Conservation (phyloP, 1,140 invertebrate species). For the Anoplophora glabripennis region DNA sequence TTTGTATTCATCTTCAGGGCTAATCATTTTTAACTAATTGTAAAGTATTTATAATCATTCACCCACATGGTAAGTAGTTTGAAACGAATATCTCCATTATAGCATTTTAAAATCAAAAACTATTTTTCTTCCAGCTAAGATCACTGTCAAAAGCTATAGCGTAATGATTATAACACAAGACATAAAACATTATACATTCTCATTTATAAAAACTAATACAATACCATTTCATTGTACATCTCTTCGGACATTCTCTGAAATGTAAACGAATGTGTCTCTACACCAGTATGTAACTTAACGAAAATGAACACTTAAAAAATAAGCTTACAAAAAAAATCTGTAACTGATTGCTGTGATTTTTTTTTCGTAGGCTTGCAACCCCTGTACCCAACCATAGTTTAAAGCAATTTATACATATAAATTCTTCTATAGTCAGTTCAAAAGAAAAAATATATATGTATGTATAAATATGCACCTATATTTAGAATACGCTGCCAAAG, state of each 20-base stretch:
- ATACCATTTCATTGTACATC: conserved; percentile 78
- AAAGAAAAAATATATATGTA: no score
- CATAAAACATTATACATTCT: conserved; percentile 18
- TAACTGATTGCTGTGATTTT: no score
- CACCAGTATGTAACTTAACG: conserved; percentile 2
- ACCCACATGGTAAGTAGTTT: not conserved
- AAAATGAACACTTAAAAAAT: no score
- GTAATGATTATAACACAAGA: conserved; percentile 17
- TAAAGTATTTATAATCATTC: not conserved
- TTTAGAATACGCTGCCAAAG: no score
- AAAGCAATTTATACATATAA: no score
- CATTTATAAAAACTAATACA: conserved; percentile 55
- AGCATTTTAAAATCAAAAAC: no score
- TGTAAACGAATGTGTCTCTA: conserved; percentile 18
- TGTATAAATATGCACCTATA: no score
- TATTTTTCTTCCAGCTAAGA: conserved; percentile 14
- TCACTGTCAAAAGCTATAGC: conserved; percentile 3
- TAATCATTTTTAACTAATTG: not conserved
- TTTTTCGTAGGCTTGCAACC: no score
- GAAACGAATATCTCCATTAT: no score
- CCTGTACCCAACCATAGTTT: no score
- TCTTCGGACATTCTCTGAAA: conserved; percentile 77
- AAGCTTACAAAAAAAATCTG: no score
- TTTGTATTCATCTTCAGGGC: not conserved
- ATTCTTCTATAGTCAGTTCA: no score